A percentile compares a stretch with the other conserved stretches of the same genome.
phyloP scores from a whole-genome alignment of 2,888 invertebrate genomes.

The Esperia sulphurella region DNA sequence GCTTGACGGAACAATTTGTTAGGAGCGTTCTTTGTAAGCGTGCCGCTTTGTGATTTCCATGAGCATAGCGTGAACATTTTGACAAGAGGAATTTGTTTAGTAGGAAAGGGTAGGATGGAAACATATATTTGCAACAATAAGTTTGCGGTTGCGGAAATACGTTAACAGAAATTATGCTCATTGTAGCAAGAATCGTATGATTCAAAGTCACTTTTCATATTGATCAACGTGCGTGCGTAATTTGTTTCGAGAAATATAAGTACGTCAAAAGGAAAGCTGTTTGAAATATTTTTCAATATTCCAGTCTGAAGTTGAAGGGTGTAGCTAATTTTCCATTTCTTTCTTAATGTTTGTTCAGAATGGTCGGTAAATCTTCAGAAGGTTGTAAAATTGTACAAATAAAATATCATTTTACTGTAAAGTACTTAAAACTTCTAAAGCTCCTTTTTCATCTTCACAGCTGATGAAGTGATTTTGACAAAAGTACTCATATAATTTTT shows the following conservation, averaged over 20 bases:
- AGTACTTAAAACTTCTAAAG: too few species aligned
- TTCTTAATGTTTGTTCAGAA: background rate
- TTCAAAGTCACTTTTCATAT: background rate
- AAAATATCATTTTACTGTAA: too few species aligned
- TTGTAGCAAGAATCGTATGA: background rate
- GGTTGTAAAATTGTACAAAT: too few species aligned
- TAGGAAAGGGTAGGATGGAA: slow-evolving; percentile 24
- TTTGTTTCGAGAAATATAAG: background rate
- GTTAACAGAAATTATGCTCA: slow-evolving; percentile 10
- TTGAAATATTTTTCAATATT: slow-evolving; percentile 14
- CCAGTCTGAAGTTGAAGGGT: slow-evolving; percentile 12
- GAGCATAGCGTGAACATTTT: slow-evolving; percentile 70
- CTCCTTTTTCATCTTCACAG: too few species aligned
- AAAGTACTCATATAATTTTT: too few species aligned
- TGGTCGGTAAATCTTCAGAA: too few species aligned
- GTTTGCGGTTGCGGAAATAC: slow-evolving; percentile 32
- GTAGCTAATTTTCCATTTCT: background rate
- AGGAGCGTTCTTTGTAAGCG: slow-evolving; percentile 67
- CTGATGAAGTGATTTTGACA: too few species aligned
- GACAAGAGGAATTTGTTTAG: slow-evolving; percentile 70
- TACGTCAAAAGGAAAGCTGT: background rate
- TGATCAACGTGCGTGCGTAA: background rate
- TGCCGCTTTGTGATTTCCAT: slow-evolving; percentile 67
- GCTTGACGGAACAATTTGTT: slow-evolving; percentile 71
- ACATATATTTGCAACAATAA: slow-evolving; percentile 35